Evolutionary conservation across 2,888 invertebrate genomes (phyloP).

Genomic region (Caenorhabditis plicata): DNA sequence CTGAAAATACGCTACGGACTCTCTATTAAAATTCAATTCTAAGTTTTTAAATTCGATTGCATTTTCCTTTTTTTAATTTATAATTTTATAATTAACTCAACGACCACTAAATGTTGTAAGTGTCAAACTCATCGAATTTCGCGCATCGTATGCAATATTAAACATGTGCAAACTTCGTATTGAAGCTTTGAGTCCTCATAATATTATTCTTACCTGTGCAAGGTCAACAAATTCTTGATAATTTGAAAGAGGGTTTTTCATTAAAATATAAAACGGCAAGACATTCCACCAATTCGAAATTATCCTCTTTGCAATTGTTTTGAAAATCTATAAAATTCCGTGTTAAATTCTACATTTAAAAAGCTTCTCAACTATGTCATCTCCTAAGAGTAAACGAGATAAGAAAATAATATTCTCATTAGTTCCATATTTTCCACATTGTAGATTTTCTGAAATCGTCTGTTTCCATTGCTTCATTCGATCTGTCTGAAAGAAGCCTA

Average conservation of each 20-base stretch:
- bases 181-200: too few relatives aligned
- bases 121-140: too few relatives aligned
- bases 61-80: too few relatives aligned
- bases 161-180: too few relatives aligned
- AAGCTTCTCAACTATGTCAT: constrained; percentile 8
- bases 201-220: too few relatives aligned
- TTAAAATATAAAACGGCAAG: constrained; percentile 36
- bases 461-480: constrained; percentile 31
- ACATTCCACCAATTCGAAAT: constrained; percentile 38
- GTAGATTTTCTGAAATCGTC: constrained; percentile 12
- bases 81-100: too few relatives aligned
- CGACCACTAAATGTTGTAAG: too few relatives aligned
- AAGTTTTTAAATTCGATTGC: too few relatives aligned
- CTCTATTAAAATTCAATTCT: too few relatives aligned
- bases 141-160: too few relatives aligned
- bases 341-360: background rate
- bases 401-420: constrained; percentile 31
- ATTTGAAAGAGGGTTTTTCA: constrained; percentile 24
- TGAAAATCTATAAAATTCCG: constrained; percentile 7
- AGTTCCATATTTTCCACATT: constrained; percentile 11
- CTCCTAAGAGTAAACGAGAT: constrained; percentile 24
- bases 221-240: constrained; percentile 20
- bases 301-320: constrained; percentile 13
- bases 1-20: too few relatives aligned
- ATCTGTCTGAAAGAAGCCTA: constrained; percentile 7